These are phyloP conservation scores for Triplophysa tibetana DNA, from an alignment of 2,113 vertebrate species.

Conservation along the genomic window DNA sequence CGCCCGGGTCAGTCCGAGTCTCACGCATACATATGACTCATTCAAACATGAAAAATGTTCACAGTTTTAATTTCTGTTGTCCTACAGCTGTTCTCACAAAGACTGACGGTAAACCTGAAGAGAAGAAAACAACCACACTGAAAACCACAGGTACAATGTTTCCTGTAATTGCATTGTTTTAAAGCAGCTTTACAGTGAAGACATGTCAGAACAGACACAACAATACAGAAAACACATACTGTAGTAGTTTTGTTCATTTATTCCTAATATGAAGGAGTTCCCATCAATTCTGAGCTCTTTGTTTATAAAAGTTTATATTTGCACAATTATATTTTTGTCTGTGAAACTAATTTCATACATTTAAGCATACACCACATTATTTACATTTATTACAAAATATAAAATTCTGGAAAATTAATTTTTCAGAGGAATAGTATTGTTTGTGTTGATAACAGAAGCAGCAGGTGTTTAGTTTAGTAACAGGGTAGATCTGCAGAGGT, in stretches of 20 bases:
- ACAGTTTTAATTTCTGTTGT: neutral
- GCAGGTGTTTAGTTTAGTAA: neutral
- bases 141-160: conserved; percentile 81
- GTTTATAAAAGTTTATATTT: too few relatives aligned
- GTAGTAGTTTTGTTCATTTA: too few relatives aligned
- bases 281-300: too few relatives aligned
- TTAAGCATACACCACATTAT: too few relatives aligned
- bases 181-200: too few relatives aligned
- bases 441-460: neutral
- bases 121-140: conserved; percentile 78
- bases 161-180: neutral
- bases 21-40: conserved; percentile 7
- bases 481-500: neutral
- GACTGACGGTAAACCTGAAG: conserved; percentile 79
- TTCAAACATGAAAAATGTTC: neutral
- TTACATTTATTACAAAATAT: too few relatives aligned
- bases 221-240: too few relatives aligned
- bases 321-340: too few relatives aligned
- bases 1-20: conserved; percentile 65
- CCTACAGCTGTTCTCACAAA: conserved; percentile 76
- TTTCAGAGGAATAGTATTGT: neutral
- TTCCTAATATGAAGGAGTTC: too few relatives aligned
- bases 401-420: too few relatives aligned
- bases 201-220: too few relatives aligned
- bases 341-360: too few relatives aligned